Conservation (phyloP, 92 coral and sea anemone genomes). For the Paramuricea clavata region DNA sequence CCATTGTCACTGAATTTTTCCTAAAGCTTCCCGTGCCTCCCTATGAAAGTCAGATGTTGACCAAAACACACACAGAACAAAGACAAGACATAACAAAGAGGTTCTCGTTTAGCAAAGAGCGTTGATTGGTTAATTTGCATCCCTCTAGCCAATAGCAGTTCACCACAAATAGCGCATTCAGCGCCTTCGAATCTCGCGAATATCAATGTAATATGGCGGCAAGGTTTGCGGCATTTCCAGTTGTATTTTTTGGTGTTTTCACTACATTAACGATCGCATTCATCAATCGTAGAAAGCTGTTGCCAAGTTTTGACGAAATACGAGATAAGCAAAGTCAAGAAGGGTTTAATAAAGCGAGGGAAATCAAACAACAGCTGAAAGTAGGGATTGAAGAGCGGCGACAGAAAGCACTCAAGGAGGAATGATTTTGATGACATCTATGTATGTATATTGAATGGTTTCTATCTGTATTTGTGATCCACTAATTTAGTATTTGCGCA, state of each 20-base stretch:
- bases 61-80: too few species aligned
- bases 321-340: slow-evolving; percentile 76
- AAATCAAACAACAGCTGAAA: slow-evolving; percentile 81
- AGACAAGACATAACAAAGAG: background rate
- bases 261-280: slow-evolving; percentile 84
- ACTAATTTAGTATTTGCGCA: too few species aligned
- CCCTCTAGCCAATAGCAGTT: background rate
- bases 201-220: slow-evolving; percentile 67
- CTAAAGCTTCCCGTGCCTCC: too few species aligned
- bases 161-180: background rate
- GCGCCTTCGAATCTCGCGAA: background rate
- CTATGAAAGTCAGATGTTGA: too few species aligned
- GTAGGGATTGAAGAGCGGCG: slow-evolving; percentile 79
- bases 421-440: background rate
- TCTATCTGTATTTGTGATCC: background rate
- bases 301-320: slow-evolving; percentile 77
- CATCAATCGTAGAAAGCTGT: slow-evolving; percentile 84
- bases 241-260: slow-evolving; percentile 83
- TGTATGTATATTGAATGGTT: background rate
- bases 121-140: slow-evolving; percentile 6
- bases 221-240: slow-evolving; percentile 82
- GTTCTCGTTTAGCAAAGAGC: background rate
- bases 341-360: slow-evolving; percentile 60
- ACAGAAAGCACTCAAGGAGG: background rate
- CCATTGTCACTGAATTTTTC: too few species aligned